Percentiles rank a stretch among this genome's conserved stretches.
These are phyloP conservation scores for Trichoplusia ni DNA, from an alignment of 1,140 invertebrate species.

Conservation along the genomic window DNA sequence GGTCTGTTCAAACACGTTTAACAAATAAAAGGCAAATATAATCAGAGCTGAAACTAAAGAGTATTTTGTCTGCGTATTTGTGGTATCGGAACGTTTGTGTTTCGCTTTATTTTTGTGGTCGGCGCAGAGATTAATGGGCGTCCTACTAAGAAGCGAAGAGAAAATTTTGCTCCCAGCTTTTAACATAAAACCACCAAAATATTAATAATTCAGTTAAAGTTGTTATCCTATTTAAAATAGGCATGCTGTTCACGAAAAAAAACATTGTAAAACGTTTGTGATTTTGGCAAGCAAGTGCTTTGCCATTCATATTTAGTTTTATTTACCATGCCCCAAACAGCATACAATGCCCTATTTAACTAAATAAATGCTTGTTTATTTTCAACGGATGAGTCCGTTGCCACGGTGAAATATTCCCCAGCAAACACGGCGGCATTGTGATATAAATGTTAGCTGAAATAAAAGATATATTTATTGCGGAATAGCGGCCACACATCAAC, in stretches of 20 bases:
- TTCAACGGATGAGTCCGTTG: too few relatives aligned
- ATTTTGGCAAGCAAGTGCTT: too few relatives aligned
- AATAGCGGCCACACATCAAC: neutral
- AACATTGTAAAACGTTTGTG: too few relatives aligned
- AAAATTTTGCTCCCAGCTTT: neutral
- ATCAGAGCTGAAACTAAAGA: too few relatives aligned
- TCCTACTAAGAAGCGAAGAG: neutral
- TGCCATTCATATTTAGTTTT: too few relatives aligned
- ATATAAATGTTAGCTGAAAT: neutral
- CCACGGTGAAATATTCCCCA: neutral
- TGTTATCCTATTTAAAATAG: neutral
- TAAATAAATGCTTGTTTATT: too few relatives aligned
- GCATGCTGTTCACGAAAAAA: too few relatives aligned
- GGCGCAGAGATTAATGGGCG: conserved; percentile 16
- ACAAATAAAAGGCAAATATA: too few relatives aligned
- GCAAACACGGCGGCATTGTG: neutral
- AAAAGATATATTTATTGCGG: neutral
- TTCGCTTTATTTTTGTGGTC: conserved; percentile 5
- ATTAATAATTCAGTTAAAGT: neutral
- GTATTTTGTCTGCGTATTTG: neutral
- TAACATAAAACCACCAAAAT: conserved; percentile 1
- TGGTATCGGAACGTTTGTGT: conserved; percentile 5
- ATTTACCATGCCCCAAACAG: too few relatives aligned
- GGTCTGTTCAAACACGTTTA: too few relatives aligned
- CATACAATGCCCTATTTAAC: too few relatives aligned